Conservation (phyloP, 2,113 vertebrate species). For the Pangasianodon hypophthalmus region DNA sequence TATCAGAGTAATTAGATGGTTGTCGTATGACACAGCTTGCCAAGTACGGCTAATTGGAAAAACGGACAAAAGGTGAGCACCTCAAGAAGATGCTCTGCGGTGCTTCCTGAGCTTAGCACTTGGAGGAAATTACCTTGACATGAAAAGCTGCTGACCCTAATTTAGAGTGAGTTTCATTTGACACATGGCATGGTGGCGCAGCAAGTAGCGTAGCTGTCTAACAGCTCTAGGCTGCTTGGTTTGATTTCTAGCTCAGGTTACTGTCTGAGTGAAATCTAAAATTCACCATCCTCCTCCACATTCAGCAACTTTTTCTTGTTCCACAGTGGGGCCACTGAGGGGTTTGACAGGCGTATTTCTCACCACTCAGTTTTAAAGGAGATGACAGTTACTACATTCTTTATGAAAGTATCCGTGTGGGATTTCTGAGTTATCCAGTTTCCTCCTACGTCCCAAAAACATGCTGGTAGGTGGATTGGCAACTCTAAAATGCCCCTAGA, state of each 20-base stretch:
- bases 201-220: neutral
- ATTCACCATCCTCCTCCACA: neutral
- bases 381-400: conserved; percentile 4
- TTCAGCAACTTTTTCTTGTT: neutral
- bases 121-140: neutral
- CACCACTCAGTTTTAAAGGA: conserved; percentile 2
- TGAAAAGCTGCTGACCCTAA: neutral
- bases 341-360: conserved; percentile 33
- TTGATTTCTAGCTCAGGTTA: conserved; percentile 3
- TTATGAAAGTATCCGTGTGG: neutral
- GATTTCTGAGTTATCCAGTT: neutral
- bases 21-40: neutral
- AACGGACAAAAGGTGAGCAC: neutral
- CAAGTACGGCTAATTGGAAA: neutral
- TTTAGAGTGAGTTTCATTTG: neutral
- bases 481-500: neutral
- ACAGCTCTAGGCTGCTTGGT: neutral
- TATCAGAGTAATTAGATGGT: neutral
- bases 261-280: neutral
- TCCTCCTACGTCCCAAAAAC: neutral
- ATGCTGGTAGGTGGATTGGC: neutral
- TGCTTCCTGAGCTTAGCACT: neutral
- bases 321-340: conserved; percentile 21
- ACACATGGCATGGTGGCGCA: neutral
- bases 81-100: neutral